These are phyloP conservation scores for Romanomermis culicivorax DNA, from an alignment of 2,888 invertebrate species.

Conservation along the genomic window DNA sequence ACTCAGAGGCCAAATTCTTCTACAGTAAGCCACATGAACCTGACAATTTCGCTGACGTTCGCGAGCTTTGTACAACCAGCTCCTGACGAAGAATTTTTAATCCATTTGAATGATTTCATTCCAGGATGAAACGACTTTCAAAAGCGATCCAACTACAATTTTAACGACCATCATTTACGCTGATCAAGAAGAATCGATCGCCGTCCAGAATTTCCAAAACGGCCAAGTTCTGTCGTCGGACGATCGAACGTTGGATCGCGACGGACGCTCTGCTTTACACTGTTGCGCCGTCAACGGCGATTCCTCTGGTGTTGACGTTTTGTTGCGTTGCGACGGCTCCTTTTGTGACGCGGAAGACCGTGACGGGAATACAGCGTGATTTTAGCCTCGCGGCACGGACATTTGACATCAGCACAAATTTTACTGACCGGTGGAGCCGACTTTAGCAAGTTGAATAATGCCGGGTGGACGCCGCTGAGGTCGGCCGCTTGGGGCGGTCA, in stretches of 20 bases:
- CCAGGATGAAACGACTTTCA: no score
- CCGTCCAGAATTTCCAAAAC: not conserved
- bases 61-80: no score
- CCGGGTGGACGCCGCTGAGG: slow-evolving; percentile 70
- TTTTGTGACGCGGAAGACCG: slow-evolving; percentile 44
- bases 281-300: slow-evolving; percentile 54
- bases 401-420: slow-evolving; percentile 43
- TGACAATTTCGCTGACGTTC: no score
- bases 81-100: no score
- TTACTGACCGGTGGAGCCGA: slow-evolving; percentile 43
- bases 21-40: no score
- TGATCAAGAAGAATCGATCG: not conserved
- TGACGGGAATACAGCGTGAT: slow-evolving; percentile 62
- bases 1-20: no score
- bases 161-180: not conserved
- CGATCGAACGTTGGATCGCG: slow-evolving; percentile 1
- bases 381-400: slow-evolving; percentile 46
- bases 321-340: slow-evolving; percentile 39
- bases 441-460: slow-evolving; percentile 53
- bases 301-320: slow-evolving; percentile 42
- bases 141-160: no score
- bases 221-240: not conserved
- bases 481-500: slow-evolving; percentile 93
- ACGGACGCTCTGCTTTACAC: slow-evolving; percentile 42
- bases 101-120: no score